Conservation (phyloP, 2,888 invertebrate species). For the Epiperipatus broadwayi region DNA sequence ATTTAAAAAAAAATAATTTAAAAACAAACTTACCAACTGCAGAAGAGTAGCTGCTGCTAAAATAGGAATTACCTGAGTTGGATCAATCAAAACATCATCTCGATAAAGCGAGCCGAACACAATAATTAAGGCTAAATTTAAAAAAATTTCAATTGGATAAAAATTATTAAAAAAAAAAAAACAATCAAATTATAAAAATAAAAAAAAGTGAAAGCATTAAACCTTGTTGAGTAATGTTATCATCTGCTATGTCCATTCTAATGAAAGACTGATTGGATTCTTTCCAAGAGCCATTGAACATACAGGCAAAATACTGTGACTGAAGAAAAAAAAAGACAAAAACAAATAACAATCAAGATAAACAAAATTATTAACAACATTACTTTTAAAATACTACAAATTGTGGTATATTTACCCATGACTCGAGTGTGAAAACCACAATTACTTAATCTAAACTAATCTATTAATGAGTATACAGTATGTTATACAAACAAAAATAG, state of each 20-base stretch:
- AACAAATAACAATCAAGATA: too few species aligned
- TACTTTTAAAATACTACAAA: too few species aligned
- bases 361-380: too few species aligned
- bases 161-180: neutral
- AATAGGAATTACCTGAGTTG: slow-evolving; percentile 43
- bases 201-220: neutral
- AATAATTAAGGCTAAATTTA: slow-evolving; percentile 39
- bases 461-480: too few species aligned
- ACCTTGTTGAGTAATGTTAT: slow-evolving; percentile 45
- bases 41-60: slow-evolving; percentile 52
- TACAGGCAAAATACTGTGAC: slow-evolving; percentile 56
- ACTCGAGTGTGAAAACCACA: too few species aligned
- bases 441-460: too few species aligned
- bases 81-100: slow-evolving; percentile 49
- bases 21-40: slow-evolving; percentile 34
- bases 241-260: slow-evolving; percentile 47
- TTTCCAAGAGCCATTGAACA: slow-evolving; percentile 59
- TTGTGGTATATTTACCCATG: too few species aligned
- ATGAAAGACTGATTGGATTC: slow-evolving; percentile 46
- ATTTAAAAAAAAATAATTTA: neutral
- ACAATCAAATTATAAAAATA: neutral
- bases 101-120: slow-evolving; percentile 56
- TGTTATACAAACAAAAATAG: too few species aligned
- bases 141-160: slow-evolving; percentile 9
- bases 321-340: slow-evolving; percentile 26